Percentiles rank a stretch among this genome's conserved stretches.
Evolutionary conservation across 2,888 invertebrate species (phyloP).

Genomic region (Agrochola lota): DNA sequence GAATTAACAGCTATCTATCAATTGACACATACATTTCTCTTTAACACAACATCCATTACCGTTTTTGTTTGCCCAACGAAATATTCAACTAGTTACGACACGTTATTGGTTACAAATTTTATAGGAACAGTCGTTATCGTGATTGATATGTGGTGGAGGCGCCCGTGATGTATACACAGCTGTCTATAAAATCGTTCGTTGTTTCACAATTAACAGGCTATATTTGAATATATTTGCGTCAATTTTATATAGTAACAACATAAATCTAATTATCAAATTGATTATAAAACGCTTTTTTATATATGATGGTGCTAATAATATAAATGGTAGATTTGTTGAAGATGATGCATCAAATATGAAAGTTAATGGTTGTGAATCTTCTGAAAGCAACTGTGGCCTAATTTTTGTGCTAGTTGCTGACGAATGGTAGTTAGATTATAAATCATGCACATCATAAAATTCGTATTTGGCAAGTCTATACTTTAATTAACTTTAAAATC

Average conservation of each 20-base stretch:
- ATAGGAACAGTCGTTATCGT: conserved; percentile 67
- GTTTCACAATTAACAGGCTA: conserved; percentile 86
- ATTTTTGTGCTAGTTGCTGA: conserved; percentile 54
- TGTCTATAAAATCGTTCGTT: conserved; percentile 83
- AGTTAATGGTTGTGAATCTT: conserved; percentile 75
- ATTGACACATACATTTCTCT: conserved; percentile 74
- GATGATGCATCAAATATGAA: conserved; percentile 76
- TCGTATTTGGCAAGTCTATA: conserved; percentile 15
- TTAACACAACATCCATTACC: conserved; percentile 77
- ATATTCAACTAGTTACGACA: conserved; percentile 60
- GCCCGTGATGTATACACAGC: conserved; percentile 84
- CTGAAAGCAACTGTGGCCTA: conserved; percentile 60
- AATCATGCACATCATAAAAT: conserved; percentile 51
- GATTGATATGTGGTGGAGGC: conserved; percentile 71
- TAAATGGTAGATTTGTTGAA: conserved; percentile 60
- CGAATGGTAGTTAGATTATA: conserved; percentile 51
- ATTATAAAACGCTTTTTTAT: conserved; percentile 78
- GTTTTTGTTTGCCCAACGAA: conserved; percentile 64
- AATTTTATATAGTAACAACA: conserved; percentile 81
- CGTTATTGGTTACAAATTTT: conserved; percentile 67
- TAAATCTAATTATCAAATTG: conserved; percentile 86
- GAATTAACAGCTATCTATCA: conserved; percentile 85
- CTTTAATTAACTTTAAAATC: conserved; percentile 31
- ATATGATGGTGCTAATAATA: conserved; percentile 82
- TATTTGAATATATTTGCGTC: conserved; percentile 89